These are phyloP conservation scores for Pseudopodoces humilis DNA, from an alignment of 2,113 vertebrate species.

Conservation along the genomic window DNA sequence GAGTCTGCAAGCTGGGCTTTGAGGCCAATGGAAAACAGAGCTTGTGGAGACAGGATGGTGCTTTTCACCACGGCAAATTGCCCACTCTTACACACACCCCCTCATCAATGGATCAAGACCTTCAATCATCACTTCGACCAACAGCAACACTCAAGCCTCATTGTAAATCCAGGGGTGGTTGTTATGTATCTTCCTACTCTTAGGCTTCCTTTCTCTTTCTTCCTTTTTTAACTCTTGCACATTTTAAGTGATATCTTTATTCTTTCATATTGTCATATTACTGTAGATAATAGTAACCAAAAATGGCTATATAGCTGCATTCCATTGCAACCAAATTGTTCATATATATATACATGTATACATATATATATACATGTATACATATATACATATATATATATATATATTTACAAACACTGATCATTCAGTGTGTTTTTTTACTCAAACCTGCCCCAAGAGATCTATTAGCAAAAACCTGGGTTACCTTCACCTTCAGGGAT, in stretches of 20 bases:
- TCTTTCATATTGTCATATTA: background rate
- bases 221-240: background rate
- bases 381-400: too few relatives aligned
- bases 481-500: background rate
- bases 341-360: too few relatives aligned
- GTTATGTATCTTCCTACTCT: background rate
- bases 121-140: background rate
- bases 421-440: background rate
- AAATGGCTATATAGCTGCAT: background rate
- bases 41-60: background rate
- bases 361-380: too few relatives aligned
- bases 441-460: background rate
- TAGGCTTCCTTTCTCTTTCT: background rate
- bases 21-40: fast-evolving
- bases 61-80: background rate
- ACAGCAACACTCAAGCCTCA: background rate
- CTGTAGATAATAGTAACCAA: background rate
- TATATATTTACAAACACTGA: background rate
- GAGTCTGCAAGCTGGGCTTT: background rate
- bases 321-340: background rate
- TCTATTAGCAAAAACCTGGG: background rate
- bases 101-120: fast-evolving
- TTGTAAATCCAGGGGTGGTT: background rate
- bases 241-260: background rate
- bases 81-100: too few relatives aligned